Percentiles rank a stretch among this genome's conserved stretches.
phyloP scores from a whole-genome alignment of 2,888 invertebrate genomes.

The Didymodactylos carnosus region DNA sequence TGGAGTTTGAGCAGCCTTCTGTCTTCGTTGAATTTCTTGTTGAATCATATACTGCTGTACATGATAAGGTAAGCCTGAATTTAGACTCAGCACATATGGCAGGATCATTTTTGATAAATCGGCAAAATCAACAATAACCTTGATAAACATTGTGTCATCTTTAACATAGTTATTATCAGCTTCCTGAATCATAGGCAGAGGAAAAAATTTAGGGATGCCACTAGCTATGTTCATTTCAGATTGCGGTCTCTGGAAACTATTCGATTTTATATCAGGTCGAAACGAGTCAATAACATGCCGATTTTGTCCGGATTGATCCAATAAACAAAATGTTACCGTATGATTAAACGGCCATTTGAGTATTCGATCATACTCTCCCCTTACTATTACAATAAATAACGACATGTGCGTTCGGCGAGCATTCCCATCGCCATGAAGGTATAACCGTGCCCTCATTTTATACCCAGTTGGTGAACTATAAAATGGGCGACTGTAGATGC shows the following conservation, averaged over 20 bases:
- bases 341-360: not conserved
- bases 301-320: not conserved
- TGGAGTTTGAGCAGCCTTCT: no score
- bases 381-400: not conserved
- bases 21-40: not conserved
- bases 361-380: not conserved
- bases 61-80: not conserved
- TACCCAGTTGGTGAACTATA: not conserved
- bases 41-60: not conserved
- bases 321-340: not conserved
- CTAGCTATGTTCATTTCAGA: not conserved
- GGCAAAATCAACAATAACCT: not conserved
- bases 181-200: not conserved
- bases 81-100: not conserved
- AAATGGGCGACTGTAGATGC: not conserved
- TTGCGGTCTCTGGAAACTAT: not conserved
- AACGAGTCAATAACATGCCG: not conserved
- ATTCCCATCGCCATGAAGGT: not conserved
- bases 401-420: not conserved
- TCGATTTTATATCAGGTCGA: not conserved
- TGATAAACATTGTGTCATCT: not conserved
- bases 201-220: not conserved
- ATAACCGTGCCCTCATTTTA: not conserved
- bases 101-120: not conserved
- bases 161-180: not conserved